Evolutionary conservation across 2,888 invertebrate species (phyloP), one percentile per base, ranked within the genome.

Genomic region (Melikaiella ostensackeni): DNA sequence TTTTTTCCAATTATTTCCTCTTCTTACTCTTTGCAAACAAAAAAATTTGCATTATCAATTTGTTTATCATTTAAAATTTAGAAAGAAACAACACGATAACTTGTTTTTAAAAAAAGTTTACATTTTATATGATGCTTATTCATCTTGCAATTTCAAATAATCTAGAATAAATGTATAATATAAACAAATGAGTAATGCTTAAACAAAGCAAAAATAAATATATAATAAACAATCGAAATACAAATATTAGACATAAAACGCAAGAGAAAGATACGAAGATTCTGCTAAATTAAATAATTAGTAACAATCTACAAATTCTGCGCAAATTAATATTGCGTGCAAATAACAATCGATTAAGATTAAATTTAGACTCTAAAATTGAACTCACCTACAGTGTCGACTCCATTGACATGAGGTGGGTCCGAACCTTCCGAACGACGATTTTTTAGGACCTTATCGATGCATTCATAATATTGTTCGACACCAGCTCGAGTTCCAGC

Each of bases 401-500:
- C 78, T n/a, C 90, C 89, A 46, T 87, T 85, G 35, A 86, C 64
- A 74, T 86, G 85, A 5, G 78, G 75, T 27, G 82, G 83, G 13
- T 84, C 84, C 6, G 84, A 61, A 75, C 85, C 86, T 8, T 84
- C 84, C 6, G 85, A 61, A 75, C 86, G 87, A 76, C 89, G 90
- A 24, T 79, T 83, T 76, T 86, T 89, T 3, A 91, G 78, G 35
- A 91, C 91, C 75, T 84, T 87, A 74, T 91, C 91, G 8, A 91
- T 91, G 7, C 86, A 88, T 19, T 91, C 91, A 50, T 90, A 91
- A 80, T 91, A 91, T 64, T 90, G 90, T 64, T 91, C 91, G 4
- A 91, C 89, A 3, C 88, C 88, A 46, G 87, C 88, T 1, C 84
- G 82, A 13, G 90, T 90, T 1, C 90, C 90, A 42, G 86, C 86